These are phyloP conservation scores for Onychomys torridus DNA, from an alignment of 2,797 vertebrate species.

Conservation along the genomic window DNA sequence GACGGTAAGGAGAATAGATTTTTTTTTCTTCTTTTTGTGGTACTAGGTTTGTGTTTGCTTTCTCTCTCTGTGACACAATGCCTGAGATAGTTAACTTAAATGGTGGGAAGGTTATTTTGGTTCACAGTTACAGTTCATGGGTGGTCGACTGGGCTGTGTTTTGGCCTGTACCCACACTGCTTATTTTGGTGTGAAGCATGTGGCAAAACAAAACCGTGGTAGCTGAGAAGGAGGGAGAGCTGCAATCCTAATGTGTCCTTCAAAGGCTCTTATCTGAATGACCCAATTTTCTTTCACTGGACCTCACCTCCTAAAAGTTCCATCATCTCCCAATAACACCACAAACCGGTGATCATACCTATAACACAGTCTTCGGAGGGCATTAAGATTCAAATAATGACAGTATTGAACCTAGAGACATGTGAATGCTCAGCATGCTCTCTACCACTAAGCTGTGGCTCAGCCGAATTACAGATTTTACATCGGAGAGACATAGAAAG, in stretches of 20 bases:
- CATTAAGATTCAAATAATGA: background rate
- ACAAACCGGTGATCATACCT: background rate
- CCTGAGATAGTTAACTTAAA: background rate
- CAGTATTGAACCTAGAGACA: background rate
- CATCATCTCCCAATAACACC: background rate
- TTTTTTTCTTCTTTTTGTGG: background rate
- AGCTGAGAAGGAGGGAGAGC: background rate
- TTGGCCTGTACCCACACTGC: background rate
- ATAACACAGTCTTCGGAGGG: background rate
- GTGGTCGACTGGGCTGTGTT: background rate
- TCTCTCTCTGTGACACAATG: background rate
- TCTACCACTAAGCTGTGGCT: background rate
- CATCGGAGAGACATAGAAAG: background rate
- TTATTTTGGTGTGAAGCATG: background rate
- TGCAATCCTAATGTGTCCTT: background rate
- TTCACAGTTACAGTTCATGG: background rate
- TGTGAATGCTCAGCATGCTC: no score
- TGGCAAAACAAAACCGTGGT: background rate
- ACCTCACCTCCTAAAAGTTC: background rate
- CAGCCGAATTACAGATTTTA: background rate
- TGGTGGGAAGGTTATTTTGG: background rate
- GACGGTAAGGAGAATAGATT: background rate
- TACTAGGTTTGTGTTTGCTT: background rate
- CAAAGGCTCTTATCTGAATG: background rate
- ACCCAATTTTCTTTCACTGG: background rate